phyloP scores from a whole-genome alignment of 2,797 vertebrate genomes.

The Myotis findleyi region DNA sequence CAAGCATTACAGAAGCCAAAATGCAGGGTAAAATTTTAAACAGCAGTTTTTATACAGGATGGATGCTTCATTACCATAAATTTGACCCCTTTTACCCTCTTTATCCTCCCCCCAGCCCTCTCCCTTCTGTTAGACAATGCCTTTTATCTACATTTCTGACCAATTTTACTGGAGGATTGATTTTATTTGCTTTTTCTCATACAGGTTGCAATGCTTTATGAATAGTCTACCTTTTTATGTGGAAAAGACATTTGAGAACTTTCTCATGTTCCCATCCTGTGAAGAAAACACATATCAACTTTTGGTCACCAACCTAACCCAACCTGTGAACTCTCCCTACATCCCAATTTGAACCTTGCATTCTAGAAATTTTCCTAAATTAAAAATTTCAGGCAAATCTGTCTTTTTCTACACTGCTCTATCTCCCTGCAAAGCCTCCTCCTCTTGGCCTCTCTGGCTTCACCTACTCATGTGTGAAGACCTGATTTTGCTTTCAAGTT shows the following conservation, averaged over 20 bases:
- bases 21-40: too few relatives aligned
- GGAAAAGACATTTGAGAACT: neutral
- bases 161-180: neutral
- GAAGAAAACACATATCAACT: neutral
- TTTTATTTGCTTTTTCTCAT: constrained; percentile 46
- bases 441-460: neutral
- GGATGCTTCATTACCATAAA: too few relatives aligned
- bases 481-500: neutral
- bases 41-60: too few relatives aligned
- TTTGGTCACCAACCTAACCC: neutral
- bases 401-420: neutral
- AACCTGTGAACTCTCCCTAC: neutral
- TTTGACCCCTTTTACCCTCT: neutral
- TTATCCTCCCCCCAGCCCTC: too few relatives aligned
- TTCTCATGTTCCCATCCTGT: neutral
- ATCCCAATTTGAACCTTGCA: neutral
- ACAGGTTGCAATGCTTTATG: neutral
- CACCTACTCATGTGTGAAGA: neutral
- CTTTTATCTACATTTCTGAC: neutral
- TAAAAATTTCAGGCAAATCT: neutral
- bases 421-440: neutral
- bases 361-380: neutral
- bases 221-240: neutral
- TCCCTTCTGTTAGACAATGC: neutral
- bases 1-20: too few relatives aligned